Evolutionary conservation across 1,140 invertebrate species (phyloP), one percentile per base, ranked within the genome.

Genomic region (Pachypeltis micranthus): DNA sequence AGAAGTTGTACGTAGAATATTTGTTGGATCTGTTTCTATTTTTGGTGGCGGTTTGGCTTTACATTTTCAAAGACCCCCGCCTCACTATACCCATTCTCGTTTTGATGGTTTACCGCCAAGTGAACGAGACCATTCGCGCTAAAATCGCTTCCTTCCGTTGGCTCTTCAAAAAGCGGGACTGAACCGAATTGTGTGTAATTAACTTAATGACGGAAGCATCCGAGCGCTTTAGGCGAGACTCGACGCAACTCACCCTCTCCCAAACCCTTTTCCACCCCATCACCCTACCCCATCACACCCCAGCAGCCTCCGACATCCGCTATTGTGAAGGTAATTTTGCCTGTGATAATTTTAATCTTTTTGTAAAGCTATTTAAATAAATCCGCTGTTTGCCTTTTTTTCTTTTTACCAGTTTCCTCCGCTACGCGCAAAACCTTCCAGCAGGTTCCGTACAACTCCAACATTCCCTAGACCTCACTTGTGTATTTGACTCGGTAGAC

Each of bases 21-120:
- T 21, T 68, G 1, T 59, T 67, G 2, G 68, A 69, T 47, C 31
- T 67, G 0, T 61, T 67, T 47, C 28, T 69, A 59, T 69, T 69
- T 61, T 56, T 84, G 16, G 79, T 88, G 1, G 87, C 87, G 2
- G 84, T 82, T 72, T 87, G 84, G 81, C 76, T 90, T 34, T 90
- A 89, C 72, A 72, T 88, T 12, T 90, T 88, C 69, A 85, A 86
- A 69, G 85, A 86, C 68, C 86, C 88, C 71, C 76, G 83, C 59
- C 74, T 89, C 21, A 85, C 86, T 1, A 79, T 91, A 63, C 88
- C 87, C 23, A 81, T 90, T 65, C 78, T 91, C 59, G 78, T 82
- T 4, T 74, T 91, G 0, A 81, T 89, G 68, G 81, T 89, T 55
- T 90, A 87, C 70, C 79, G 87, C 61, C 85, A 87, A 70, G 68